A percentile compares a stretch with the other conserved stretches of the same genome.
phyloP scores from a whole-genome alignment of 2,888 invertebrate species.

The Tenthredo mesomela region DNA sequence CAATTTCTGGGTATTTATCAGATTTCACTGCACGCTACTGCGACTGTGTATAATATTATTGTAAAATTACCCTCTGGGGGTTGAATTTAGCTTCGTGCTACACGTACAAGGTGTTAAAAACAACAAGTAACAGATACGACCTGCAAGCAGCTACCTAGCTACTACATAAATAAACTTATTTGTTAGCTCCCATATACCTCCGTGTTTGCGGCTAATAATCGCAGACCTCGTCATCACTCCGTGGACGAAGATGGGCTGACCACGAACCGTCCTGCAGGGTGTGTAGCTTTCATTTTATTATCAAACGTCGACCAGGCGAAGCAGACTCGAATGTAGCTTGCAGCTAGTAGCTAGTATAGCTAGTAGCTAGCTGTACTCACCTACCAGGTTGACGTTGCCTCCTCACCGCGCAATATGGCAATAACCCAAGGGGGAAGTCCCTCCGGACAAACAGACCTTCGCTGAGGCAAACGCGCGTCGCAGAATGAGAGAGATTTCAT shows the following conservation, averaged over 20 bases:
- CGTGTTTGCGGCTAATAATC: slow-evolving; percentile 46
- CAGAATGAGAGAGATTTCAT: slow-evolving; percentile 20
- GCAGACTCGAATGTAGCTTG: neutral
- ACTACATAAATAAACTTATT: slow-evolving; percentile 20
- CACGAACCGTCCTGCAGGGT: slow-evolving; percentile 11
- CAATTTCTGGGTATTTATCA: slow-evolving; percentile 6
- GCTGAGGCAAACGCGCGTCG: slow-evolving; percentile 32
- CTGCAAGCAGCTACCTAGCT: neutral
- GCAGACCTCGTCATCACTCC: neutral
- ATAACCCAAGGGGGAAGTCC: slow-evolving; percentile 44
- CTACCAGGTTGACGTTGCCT: slow-evolving; percentile 40
- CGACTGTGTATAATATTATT: neutral
- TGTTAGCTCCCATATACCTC: slow-evolving; percentile 15
- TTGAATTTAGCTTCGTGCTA: neutral
- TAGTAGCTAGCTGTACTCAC: neutral
- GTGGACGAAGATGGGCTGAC: slow-evolving; percentile 31
- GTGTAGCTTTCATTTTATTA: slow-evolving; percentile 16
- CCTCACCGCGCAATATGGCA: slow-evolving; percentile 46
- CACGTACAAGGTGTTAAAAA: neutral
- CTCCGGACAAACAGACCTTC: slow-evolving; percentile 49
- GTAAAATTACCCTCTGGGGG: slow-evolving; percentile 26
- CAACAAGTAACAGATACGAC: neutral
- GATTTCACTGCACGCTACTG: neutral
- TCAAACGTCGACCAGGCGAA: slow-evolving; percentile 22
- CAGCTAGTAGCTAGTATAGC: neutral